Conservation (phyloP, 1,140 invertebrate genomes). For the Hesperophylax magnus region DNA sequence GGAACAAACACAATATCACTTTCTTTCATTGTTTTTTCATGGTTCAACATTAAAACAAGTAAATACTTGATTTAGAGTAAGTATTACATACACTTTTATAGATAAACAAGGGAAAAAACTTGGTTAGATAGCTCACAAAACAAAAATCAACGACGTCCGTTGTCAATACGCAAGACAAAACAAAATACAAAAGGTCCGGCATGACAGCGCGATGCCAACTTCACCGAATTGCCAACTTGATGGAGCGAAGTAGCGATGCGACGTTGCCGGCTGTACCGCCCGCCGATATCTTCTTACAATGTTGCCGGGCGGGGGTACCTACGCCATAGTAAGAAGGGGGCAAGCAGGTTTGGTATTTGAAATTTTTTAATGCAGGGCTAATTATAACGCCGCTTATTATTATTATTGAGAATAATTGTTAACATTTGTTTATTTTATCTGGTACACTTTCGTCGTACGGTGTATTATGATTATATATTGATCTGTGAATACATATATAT, state of each 20-base stretch:
- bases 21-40: background rate
- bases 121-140: constrained; percentile 4
- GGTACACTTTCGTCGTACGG: too few species aligned
- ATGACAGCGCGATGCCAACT: constrained; percentile 32
- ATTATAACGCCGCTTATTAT: too few species aligned
- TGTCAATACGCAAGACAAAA: constrained; percentile 23
- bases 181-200: constrained; percentile 24
- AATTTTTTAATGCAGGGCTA: too few species aligned
- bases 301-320: too few species aligned
- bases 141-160: constrained; percentile 12
- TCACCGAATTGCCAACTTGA: constrained; percentile 1
- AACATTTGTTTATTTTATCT: too few species aligned
- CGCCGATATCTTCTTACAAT: too few species aligned
- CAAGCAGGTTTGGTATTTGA: too few species aligned
- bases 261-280: background rate
- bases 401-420: too few species aligned
- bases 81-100: constrained; percentile 31
- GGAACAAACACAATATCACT: background rate
- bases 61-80: background rate
- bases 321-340: too few species aligned
- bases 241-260: background rate
- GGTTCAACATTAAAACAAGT: background rate
- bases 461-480: too few species aligned
- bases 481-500: too few species aligned
- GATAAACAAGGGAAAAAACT: constrained; percentile 1